Evolutionary conservation across 2,888 invertebrate genomes (phyloP).

Genomic region (Cremastinae sp.): DNA sequence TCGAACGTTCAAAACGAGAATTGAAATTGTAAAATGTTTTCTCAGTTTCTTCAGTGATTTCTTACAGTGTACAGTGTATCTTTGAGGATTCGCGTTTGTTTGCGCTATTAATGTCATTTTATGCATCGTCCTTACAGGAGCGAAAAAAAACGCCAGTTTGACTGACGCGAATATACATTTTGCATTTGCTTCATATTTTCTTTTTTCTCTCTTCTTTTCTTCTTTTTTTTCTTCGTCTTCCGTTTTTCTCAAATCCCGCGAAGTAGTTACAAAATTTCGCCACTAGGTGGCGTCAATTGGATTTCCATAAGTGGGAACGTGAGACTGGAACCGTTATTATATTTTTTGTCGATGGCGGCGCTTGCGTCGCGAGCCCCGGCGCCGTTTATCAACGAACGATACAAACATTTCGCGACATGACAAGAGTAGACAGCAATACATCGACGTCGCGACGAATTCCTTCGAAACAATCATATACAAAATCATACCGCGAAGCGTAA

Average conservation of each 20-base stretch:
- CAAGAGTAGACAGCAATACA: not conserved
- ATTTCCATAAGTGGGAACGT: not conserved
- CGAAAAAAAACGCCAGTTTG: constrained; percentile 24
- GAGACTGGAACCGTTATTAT: not conserved
- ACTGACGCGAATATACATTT: constrained; percentile 21
- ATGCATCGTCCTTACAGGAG: constrained; percentile 14
- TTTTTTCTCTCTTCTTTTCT: too few species aligned
- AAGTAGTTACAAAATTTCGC: constrained; percentile 8
- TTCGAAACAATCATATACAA: not conserved
- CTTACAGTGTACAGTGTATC: not conserved
- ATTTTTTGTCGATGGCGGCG: not conserved
- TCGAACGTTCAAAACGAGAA: too few species aligned
- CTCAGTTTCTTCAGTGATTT: not conserved
- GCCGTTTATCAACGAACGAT: too few species aligned
- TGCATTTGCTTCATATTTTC: not conserved
- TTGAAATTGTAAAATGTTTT: not conserved
- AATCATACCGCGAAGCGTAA: too few species aligned
- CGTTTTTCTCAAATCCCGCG: not conserved
- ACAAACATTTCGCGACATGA: too few species aligned
- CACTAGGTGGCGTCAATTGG: constrained; percentile 24
- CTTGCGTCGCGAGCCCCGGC: not conserved
- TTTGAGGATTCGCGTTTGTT: not conserved
- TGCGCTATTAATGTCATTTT: not conserved
- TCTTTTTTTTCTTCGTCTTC: not conserved
- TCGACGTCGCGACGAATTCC: constrained; percentile 11